Evolutionary conservation across 2,113 vertebrate genomes (phyloP).

Genomic region (Sceloporus tristichus): DNA sequence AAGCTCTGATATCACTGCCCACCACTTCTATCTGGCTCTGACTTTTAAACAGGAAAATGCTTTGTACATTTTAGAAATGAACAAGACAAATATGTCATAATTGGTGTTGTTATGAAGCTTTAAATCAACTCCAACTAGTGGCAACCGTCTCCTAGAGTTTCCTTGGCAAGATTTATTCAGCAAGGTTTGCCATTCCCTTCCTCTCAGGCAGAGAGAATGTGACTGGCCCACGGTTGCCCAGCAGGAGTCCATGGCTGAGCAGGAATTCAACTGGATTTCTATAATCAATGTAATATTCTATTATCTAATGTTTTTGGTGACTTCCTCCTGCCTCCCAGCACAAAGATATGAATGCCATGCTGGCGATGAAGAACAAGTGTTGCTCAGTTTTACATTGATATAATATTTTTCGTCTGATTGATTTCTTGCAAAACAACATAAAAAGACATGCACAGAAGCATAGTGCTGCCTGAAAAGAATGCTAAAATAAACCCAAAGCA

Average conservation of each 20-base stretch:
- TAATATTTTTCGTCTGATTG: not conserved
- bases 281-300: not conserved
- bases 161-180: too few relatives aligned
- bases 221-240: too few relatives aligned
- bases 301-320: not conserved
- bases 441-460: not conserved
- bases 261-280: too few relatives aligned
- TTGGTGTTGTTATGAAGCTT: too few relatives aligned
- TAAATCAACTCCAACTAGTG: too few relatives aligned
- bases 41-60: not conserved
- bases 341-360: not conserved
- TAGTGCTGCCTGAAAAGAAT: not conserved
- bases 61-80: not conserved
- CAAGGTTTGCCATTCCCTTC: too few relatives aligned
- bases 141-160: too few relatives aligned
- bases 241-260: too few relatives aligned
- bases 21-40: not conserved
- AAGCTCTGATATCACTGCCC: not conserved
- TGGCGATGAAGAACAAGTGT: not conserved
- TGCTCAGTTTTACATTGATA: not conserved
- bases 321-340: not conserved
- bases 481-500: slow-evolving; percentile 8
- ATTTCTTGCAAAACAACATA: not conserved
- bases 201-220: too few relatives aligned
- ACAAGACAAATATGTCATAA: not conserved